Conservation (phyloP, 2,113 vertebrate species). For the Meriones unguiculatus region DNA sequence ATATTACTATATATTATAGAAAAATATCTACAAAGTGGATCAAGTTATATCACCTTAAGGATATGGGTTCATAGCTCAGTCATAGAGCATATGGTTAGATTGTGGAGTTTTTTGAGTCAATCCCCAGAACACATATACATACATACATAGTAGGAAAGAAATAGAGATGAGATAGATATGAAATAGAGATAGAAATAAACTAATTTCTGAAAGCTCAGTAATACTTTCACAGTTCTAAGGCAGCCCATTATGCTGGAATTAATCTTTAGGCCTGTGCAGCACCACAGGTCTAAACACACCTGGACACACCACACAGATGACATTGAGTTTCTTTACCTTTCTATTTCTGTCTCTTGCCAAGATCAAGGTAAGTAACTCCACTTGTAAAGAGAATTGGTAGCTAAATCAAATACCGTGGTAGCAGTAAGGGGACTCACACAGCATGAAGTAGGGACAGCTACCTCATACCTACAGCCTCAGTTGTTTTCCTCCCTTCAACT, state of each 20-base stretch:
- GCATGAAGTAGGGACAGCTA: neutral
- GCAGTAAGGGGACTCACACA: neutral
- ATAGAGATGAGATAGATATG: too few species aligned
- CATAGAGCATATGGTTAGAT: neutral
- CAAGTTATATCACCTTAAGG: neutral
- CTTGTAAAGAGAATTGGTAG: neutral
- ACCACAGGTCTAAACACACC: too few species aligned
- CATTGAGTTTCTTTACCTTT: neutral
- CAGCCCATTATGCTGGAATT: neutral
- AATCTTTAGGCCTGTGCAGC: neutral
- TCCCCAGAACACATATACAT: neutral
- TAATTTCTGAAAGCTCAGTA: neutral
- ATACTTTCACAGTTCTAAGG: neutral
- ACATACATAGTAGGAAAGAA: too few species aligned
- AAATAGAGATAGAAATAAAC: neutral
- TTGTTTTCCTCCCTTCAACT: neutral
- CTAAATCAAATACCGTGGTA: neutral
- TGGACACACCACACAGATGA: neutral
- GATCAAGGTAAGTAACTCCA: neutral
- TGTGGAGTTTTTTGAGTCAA: neutral
- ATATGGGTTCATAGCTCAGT: neutral
- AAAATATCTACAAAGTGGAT: neutral
- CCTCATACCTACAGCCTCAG: neutral
- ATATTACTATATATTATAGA: neutral
- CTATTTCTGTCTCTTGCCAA: neutral